phyloP scores from a whole-genome alignment of 2,888 invertebrate species.

The Drosophila mettleri region DNA sequence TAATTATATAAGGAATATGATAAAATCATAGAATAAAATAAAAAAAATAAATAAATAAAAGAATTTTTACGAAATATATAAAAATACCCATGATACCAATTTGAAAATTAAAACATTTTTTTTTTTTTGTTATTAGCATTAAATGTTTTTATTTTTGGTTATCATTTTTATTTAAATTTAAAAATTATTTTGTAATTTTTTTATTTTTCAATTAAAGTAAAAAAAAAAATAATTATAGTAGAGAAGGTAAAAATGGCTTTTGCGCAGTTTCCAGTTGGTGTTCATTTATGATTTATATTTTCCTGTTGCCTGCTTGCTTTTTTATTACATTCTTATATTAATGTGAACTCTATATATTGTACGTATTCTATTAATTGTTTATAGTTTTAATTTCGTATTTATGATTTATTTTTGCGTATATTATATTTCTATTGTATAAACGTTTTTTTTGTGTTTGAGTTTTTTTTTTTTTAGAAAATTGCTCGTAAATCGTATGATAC shows the following conservation, averaged over 20 bases:
- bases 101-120: too few relatives aligned
- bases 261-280: slow-evolving; percentile 28
- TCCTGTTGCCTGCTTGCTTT: slow-evolving; percentile 35
- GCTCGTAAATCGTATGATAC: slow-evolving; percentile 36
- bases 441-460: background rate
- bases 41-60: too few relatives aligned
- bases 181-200: too few relatives aligned
- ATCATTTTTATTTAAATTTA: too few relatives aligned
- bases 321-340: slow-evolving; percentile 13
- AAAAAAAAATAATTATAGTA: too few relatives aligned
- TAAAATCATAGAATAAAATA: too few relatives aligned
- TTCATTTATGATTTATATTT: slow-evolving; percentile 22
- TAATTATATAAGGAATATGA: too few relatives aligned
- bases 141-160: too few relatives aligned
- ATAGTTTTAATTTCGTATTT: slow-evolving; percentile 28
- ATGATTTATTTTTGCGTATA: slow-evolving; percentile 21
- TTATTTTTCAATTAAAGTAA: too few relatives aligned
- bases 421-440: background rate
- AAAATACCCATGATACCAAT: too few relatives aligned
- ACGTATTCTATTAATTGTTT: slow-evolving; percentile 17
- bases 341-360: slow-evolving; percentile 15
- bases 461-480: slow-evolving; percentile 4
- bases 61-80: too few relatives aligned
- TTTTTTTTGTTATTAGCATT: too few relatives aligned
- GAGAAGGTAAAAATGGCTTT: background rate